Evolutionary conservation across 2,888 invertebrate genomes (phyloP), one percentile per base, ranked within the genome.

Genomic region (Ennomos fuscantarius): DNA sequence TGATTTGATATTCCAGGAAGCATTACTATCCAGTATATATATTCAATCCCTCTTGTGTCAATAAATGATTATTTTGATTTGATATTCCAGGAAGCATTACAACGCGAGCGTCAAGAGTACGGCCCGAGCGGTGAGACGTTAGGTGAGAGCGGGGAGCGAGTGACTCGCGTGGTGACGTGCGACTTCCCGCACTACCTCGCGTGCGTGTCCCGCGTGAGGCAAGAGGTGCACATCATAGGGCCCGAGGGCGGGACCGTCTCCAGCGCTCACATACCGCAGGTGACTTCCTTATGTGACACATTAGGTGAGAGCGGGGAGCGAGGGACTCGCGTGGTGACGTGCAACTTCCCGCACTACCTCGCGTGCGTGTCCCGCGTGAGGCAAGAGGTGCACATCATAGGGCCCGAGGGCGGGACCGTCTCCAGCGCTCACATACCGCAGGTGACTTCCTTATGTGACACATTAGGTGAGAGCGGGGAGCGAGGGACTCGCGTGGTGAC

Each of bases 181-280:
- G 99, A 99, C 89, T 99, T 99, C 89, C 99, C 99, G 0, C 98
- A 99, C 92, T 99, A 99, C 89, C 97, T 99, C 81, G 99, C 99
- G 10, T 97, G 99, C 46, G 96, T 99, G 55, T 98, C 98, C 6
- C 95, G 99, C 53, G 95, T 99, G 62, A 94, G 98, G 2, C 99
- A 99, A 87, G 99, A 99, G 88, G 97, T 99, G 55, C 98, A 99
- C 87, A 96, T 97, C 61, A 98, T 99, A 68, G 99, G 99, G 1
- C 97, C 98, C 0, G 99, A 99, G 79, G 99, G 99, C 51, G 99
- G 99, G 51, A 98, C 99, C 73, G 96, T 99, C 58, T 97, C 97
- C 70, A 99, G 99, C 44, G 96, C 72, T 95, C 99, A 65, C 54
- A 98, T 99, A 53, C 97, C 98, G 5, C 96, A 98, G 57, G 67